phyloP scores from a whole-genome alignment of 2,888 invertebrate species.

The Troides helena region DNA sequence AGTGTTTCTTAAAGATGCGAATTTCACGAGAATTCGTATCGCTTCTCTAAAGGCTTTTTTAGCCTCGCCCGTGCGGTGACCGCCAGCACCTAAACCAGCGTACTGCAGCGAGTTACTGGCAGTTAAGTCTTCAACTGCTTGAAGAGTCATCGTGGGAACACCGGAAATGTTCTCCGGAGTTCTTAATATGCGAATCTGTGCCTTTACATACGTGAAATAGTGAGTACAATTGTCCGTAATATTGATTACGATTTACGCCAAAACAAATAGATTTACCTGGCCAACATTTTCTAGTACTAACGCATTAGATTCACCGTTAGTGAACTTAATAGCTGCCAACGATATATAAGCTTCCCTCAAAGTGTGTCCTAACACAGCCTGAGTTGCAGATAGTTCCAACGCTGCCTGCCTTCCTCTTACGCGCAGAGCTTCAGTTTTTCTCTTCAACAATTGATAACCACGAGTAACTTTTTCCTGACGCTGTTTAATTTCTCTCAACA shows the following conservation, averaged over 20 bases:
- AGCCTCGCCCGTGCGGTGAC: slow-evolving; percentile 65
- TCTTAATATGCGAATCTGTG: slow-evolving; percentile 66
- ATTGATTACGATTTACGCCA: neutral
- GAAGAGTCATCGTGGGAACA: slow-evolving; percentile 60
- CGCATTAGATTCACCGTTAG: slow-evolving; percentile 73
- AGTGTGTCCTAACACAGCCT: slow-evolving; percentile 61
- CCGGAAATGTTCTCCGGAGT: slow-evolving; percentile 70
- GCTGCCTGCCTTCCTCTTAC: slow-evolving; percentile 61
- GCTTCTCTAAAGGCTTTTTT: slow-evolving; percentile 69
- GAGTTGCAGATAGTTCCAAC: slow-evolving; percentile 56
- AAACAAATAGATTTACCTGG: slow-evolving; percentile 46
- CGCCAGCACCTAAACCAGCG: slow-evolving; percentile 69
- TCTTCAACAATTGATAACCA: slow-evolving; percentile 62
- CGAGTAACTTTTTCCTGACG: slow-evolving; percentile 64
- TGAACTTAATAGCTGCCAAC: slow-evolving; percentile 70
- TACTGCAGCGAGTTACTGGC: slow-evolving; percentile 58
- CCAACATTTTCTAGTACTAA: slow-evolving; percentile 71
- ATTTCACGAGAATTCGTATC: slow-evolving; percentile 67
- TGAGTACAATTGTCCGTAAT: neutral
- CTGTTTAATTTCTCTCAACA: slow-evolving; percentile 69
- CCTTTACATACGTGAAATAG: slow-evolving; percentile 37
- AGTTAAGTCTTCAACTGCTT: slow-evolving; percentile 59
- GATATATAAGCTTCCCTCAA: slow-evolving; percentile 70
- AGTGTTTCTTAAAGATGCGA: slow-evolving; percentile 70
- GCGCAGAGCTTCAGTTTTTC: slow-evolving; percentile 67